Conservation (phyloP, 2,888 invertebrate genomes). For the Andrena trimmerana region DNA sequence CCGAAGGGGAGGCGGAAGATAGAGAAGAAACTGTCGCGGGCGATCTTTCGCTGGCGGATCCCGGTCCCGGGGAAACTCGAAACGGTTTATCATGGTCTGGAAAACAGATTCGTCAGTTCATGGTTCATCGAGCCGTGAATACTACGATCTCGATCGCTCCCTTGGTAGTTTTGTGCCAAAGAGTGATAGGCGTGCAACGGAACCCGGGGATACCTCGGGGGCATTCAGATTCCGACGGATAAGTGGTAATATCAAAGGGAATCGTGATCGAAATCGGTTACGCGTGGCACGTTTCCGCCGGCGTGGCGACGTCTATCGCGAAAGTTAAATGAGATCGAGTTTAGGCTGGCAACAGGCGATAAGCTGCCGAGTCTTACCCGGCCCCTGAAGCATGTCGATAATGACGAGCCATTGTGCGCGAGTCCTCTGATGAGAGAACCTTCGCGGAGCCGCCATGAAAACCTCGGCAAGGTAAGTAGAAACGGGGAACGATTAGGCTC, state of each 20-base stretch:
- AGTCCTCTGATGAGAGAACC: slow-evolving; percentile 27
- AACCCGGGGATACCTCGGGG: slow-evolving; percentile 12
- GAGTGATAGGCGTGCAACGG: slow-evolving; percentile 14
- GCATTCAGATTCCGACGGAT: slow-evolving; percentile 21
- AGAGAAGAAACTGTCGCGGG: slow-evolving; percentile 49
- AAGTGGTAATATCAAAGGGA: slow-evolving; percentile 15
- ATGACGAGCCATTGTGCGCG: slow-evolving; percentile 59
- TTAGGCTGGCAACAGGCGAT: slow-evolving; percentile 71
- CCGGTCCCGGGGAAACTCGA: slow-evolving; percentile 15
- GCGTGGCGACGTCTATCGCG: slow-evolving; percentile 41
- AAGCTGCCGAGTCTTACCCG: slow-evolving; percentile 52
- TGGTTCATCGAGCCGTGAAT: slow-evolving; percentile 18
- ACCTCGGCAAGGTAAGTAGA: neutral
- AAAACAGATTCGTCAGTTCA: slow-evolving; percentile 57
- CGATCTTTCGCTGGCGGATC: slow-evolving; percentile 42
- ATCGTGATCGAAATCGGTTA: slow-evolving; percentile 37
- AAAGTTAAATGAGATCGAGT: slow-evolving; percentile 71
- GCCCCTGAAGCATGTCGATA: slow-evolving; percentile 61
- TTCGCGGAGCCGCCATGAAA: slow-evolving; percentile 34
- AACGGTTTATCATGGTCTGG: slow-evolving; percentile 40
- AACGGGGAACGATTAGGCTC: neutral
- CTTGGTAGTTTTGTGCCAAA: slow-evolving; percentile 35
- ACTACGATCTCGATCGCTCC: slow-evolving; percentile 31
- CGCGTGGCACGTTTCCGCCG: slow-evolving; percentile 25
- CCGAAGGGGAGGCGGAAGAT: slow-evolving; percentile 25